Evolutionary conservation across 2,797 vertebrate genomes (phyloP).

Genomic region (Agapornis canus): DNA sequence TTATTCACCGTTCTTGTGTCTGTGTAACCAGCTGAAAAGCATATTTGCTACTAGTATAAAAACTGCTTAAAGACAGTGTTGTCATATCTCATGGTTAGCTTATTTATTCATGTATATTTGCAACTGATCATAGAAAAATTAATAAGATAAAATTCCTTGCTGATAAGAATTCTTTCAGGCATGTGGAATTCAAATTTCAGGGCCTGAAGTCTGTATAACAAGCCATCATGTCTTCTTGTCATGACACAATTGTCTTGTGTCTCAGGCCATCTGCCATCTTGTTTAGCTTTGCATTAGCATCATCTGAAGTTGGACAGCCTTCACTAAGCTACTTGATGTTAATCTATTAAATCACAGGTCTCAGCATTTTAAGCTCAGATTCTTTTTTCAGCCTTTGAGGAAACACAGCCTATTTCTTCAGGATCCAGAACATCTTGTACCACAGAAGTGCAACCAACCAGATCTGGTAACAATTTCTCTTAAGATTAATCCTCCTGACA

Average conservation of each 20-base stretch:
- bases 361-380: constrained; percentile 20
- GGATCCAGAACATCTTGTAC: constrained; percentile 56
- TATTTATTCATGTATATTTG: not conserved
- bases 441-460: constrained; percentile 53
- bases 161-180: not conserved
- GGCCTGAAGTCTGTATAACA: not conserved
- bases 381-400: constrained; percentile 72
- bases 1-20: not conserved
- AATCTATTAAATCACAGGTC: not conserved
- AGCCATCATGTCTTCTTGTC: not conserved
- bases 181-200: not conserved
- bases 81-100: accelerated
- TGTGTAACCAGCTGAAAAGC: not conserved
- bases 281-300: not conserved
- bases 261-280: not conserved
- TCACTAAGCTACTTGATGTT: not conserved
- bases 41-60: not conserved
- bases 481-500: not conserved
- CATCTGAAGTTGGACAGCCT: not conserved
- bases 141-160: not conserved
- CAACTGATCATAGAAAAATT: not conserved
- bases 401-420: constrained; percentile 64
- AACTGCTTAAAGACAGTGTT: not conserved
- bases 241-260: accelerated
- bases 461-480: constrained; percentile 48